These are phyloP conservation scores for Apis mellifera DNA, from an alignment of 1,140 invertebrate species.

Conservation along the genomic window DNA sequence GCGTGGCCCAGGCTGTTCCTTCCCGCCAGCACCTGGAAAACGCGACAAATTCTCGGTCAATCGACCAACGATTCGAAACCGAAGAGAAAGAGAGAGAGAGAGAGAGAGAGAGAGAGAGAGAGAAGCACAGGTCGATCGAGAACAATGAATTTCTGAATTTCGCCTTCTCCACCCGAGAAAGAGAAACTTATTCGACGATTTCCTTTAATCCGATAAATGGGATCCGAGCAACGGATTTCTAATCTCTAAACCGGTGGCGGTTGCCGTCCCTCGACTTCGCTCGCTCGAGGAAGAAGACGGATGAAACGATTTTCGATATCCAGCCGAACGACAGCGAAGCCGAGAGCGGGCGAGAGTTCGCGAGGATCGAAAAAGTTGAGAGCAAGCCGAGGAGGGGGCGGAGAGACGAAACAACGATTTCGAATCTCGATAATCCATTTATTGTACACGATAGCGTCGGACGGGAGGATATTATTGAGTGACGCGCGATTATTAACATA, in stretches of 20 bases:
- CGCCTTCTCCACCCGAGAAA: not conserved
- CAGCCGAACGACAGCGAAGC: not conserved
- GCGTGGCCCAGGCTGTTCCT: slow-evolving; percentile 85
- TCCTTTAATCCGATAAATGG: slow-evolving; percentile 1
- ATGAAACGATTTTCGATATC: too few species aligned
- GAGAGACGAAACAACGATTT: slow-evolving; percentile 41
- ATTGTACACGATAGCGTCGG: slow-evolving; percentile 35
- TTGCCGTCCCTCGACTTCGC: too few species aligned
- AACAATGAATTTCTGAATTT: not conserved
- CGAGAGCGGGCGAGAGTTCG: not conserved
- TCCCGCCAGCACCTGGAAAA: slow-evolving; percentile 82
- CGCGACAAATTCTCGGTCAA: not conserved
- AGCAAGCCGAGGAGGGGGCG: not conserved
- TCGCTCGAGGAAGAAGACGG: too few species aligned
- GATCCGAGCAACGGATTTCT: too few species aligned
- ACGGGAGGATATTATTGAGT: not conserved
- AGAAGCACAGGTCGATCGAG: not conserved
- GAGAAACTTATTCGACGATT: not conserved
- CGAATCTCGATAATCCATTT: slow-evolving; percentile 26
- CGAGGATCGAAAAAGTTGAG: slow-evolving; percentile 17
- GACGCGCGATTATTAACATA: slow-evolving; percentile 38
- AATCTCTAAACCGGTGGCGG: too few species aligned
- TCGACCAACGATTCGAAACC: not conserved
- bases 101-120: too few species aligned
- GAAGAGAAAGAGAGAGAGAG: too few species aligned